Evolutionary conservation across 2,113 vertebrate genomes (phyloP).

Genomic region (Salvelinus sp.): DNA sequence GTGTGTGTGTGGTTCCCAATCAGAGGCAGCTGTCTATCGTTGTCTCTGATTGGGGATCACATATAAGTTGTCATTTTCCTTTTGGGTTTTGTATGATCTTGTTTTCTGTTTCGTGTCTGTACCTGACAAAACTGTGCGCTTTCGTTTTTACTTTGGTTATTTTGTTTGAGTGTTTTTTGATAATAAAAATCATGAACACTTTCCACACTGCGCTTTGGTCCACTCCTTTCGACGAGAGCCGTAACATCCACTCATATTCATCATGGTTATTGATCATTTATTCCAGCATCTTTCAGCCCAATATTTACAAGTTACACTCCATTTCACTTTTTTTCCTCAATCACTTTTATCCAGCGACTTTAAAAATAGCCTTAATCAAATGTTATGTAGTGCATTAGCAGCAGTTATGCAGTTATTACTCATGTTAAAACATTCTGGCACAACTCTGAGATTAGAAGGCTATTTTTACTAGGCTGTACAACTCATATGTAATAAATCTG

Average conservation of each 20-base stretch:
- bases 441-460: not conserved
- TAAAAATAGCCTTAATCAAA: not conserved
- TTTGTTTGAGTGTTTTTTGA: too few relatives aligned
- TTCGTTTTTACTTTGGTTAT: too few relatives aligned
- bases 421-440: not conserved
- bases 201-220: too few relatives aligned
- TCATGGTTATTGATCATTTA: conserved; percentile 7
- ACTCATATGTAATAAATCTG: not conserved
- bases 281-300: conserved; percentile 1
- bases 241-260: not conserved
- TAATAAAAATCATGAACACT: too few relatives aligned
- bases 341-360: not conserved
- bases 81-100: too few relatives aligned
- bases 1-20: too few relatives aligned
- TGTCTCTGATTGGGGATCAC: too few relatives aligned
- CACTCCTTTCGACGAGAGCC: too few relatives aligned
- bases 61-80: too few relatives aligned
- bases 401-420: not conserved
- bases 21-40: too few relatives aligned
- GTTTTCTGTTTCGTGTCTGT: too few relatives aligned
- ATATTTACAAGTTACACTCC: not conserved
- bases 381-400: not conserved
- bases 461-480: not conserved
- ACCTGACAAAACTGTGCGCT: too few relatives aligned
- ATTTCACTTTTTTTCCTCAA: not conserved